Evolutionary conservation across 2,888 invertebrate genomes (phyloP).

Genomic region (Athetis lepigone): DNA sequence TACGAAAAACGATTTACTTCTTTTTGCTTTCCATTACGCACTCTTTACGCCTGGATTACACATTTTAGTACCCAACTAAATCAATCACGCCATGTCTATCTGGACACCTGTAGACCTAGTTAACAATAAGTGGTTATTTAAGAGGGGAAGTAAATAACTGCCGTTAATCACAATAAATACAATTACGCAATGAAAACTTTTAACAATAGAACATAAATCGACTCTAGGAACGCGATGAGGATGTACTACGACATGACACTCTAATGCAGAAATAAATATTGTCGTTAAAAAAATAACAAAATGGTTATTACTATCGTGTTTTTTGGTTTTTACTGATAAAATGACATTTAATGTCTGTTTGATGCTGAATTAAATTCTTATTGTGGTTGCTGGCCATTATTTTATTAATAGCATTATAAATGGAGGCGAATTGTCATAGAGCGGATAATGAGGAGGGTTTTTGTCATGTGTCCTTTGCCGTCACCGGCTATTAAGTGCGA

Average conservation of each 20-base stretch:
- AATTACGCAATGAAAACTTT: constrained; percentile 67
- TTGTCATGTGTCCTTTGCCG: constrained; percentile 82
- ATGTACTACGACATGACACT: constrained; percentile 68
- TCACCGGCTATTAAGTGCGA: constrained; percentile 70
- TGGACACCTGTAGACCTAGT: constrained; percentile 47
- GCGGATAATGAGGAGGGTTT: constrained; percentile 80
- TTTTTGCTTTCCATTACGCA: constrained; percentile 37
- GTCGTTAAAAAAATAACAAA: constrained; percentile 74
- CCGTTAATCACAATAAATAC: constrained; percentile 51
- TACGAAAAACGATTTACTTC: background rate
- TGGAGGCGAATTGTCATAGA: constrained; percentile 81
- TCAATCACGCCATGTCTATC: constrained; percentile 51
- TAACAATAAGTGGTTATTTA: constrained; percentile 47
- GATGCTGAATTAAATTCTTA: constrained; percentile 81
- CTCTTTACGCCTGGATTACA: constrained; percentile 30
- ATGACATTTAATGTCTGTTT: constrained; percentile 85
- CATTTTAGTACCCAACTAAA: constrained; percentile 43
- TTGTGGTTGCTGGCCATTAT: constrained; percentile 76
- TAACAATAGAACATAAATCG: constrained; percentile 73
- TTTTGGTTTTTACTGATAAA: constrained; percentile 83
- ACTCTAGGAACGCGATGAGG: constrained; percentile 67
- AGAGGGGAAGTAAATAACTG: constrained; percentile 39
- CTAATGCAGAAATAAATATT: constrained; percentile 83
- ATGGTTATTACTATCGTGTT: constrained; percentile 70
- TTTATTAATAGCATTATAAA: constrained; percentile 89